These are phyloP conservation scores for Chaetops frenatus DNA, from an alignment of 2,113 vertebrate genomes.

Conservation along the genomic window DNA sequence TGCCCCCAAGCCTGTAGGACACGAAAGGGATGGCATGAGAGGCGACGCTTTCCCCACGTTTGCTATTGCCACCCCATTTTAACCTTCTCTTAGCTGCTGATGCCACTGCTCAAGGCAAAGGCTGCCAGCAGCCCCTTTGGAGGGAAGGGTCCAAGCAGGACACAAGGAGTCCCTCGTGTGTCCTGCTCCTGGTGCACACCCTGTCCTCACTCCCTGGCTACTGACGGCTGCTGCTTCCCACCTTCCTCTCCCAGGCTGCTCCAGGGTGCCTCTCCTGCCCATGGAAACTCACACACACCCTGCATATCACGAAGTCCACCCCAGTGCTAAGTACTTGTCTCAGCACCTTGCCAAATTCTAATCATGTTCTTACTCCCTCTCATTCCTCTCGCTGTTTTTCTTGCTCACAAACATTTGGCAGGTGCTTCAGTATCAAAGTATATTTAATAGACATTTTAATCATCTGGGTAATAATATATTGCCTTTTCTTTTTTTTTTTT, in stretches of 20 bases:
- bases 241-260: neutral
- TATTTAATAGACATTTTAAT: neutral
- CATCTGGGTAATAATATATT: neutral
- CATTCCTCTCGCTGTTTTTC: neutral
- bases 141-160: neutral
- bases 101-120: neutral
- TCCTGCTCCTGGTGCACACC: accelerated
- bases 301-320: accelerated
- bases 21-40: neutral
- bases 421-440: neutral
- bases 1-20: neutral
- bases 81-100: neutral
- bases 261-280: neutral
- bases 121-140: accelerated
- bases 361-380: neutral
- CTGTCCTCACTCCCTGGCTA: neutral
- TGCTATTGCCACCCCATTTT: neutral
- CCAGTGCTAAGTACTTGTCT: neutral
- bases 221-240: neutral
- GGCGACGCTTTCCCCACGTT: neutral
- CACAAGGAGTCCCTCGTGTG: neutral
- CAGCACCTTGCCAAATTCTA: neutral
- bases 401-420: neutral
- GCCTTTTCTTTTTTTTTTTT: neutral
- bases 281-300: neutral